Conservation (phyloP, 2,888 invertebrate genomes). For the Orthosia gothica region DNA sequence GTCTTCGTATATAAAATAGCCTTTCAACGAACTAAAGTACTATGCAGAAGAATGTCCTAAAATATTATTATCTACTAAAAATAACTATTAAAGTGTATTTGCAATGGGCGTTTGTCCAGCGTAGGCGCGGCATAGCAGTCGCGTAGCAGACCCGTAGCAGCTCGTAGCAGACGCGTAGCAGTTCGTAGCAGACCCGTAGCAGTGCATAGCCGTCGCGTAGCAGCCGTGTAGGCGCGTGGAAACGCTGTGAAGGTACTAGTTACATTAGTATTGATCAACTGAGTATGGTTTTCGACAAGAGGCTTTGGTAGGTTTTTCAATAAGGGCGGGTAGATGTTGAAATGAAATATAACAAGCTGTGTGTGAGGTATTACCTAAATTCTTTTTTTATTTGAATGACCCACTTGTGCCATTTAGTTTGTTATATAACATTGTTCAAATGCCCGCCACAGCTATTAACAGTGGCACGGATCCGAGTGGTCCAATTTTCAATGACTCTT, state of each 20-base stretch:
- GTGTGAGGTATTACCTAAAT: too few relatives aligned
- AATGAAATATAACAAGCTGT: too few relatives aligned
- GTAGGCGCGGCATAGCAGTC: not conserved
- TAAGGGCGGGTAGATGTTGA: too few relatives aligned
- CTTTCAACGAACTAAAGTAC: constrained; percentile 9
- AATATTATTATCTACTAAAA: not conserved
- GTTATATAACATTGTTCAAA: too few relatives aligned
- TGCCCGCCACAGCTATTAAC: too few relatives aligned
- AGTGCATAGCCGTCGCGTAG: not conserved
- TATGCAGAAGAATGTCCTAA: not conserved
- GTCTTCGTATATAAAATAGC: constrained; percentile 12
- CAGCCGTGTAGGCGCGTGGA: not conserved
- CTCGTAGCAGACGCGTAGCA: not conserved
- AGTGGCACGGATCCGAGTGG: too few relatives aligned
- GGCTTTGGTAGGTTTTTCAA: too few relatives aligned
- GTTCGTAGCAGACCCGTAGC: constrained; percentile 5
- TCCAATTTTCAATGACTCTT: too few relatives aligned
- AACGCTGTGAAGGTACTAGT: not conserved
- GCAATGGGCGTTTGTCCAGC: constrained; percentile 6
- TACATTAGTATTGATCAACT: not conserved
- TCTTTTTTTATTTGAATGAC: too few relatives aligned
- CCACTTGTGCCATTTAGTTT: too few relatives aligned
- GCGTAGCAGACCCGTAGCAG: constrained; percentile 2
- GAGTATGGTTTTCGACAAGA: not conserved
- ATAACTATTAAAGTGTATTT: constrained; percentile 4